phyloP scores from a whole-genome alignment of 37 sponge, comb jelly and placozoan species.

The Axinella damicornis region DNA sequence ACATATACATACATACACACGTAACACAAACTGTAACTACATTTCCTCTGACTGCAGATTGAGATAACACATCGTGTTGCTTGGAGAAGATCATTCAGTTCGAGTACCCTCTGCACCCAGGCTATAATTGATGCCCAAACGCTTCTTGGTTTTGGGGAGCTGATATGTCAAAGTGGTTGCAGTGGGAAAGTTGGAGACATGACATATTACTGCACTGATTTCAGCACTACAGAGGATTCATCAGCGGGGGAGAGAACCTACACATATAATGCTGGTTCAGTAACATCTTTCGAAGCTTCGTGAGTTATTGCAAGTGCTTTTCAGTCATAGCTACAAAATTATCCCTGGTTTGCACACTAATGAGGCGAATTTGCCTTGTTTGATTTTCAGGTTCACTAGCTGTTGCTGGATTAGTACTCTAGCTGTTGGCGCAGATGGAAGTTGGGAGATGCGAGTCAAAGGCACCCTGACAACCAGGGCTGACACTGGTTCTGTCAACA shows the following conservation, averaged over 20 bases:
- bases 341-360: background rate
- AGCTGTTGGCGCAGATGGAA: background rate
- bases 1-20: no score
- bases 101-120: background rate
- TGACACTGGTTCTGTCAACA: conserved; percentile 20
- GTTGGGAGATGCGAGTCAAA: background rate
- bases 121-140: background rate
- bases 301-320: background rate
- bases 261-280: background rate
- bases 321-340: background rate
- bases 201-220: conserved; percentile 20
- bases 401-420: conserved; percentile 11
- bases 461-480: background rate
- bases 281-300: background rate
- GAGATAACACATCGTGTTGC: conserved; percentile 17
- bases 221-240: conserved; percentile 13
- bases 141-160: background rate
- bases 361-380: background rate
- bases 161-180: conserved; percentile 1
- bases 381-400: background rate
- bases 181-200: background rate
- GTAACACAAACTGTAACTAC: no score
- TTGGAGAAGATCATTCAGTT: conserved; percentile 19
- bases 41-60: no score
- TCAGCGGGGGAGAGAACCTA: conserved; percentile 1